Evolutionary conservation across 2,113 vertebrate genomes (phyloP).

Genomic region (Nerophis lumbriciformis): DNA sequence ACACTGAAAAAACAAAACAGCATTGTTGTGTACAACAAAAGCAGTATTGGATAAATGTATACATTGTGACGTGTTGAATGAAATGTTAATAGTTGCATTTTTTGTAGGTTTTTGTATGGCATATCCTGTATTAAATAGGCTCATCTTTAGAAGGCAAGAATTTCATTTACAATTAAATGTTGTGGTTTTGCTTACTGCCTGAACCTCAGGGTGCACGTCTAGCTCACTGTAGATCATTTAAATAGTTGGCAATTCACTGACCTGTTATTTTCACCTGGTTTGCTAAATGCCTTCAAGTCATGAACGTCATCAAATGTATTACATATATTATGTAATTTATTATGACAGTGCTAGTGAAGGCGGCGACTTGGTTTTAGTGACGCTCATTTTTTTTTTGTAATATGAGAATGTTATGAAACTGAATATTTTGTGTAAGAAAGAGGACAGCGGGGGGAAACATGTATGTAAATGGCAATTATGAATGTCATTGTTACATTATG

Average conservation of each 20-base stretch:
- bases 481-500: no score
- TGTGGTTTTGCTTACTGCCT: neutral
- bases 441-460: no score
- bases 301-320: neutral
- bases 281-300: neutral
- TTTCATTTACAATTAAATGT: slow-evolving; percentile 63
- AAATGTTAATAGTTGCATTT: slow-evolving; percentile 73
- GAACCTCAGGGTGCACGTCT: neutral
- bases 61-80: slow-evolving; percentile 72
- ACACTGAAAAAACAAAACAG: slow-evolving; percentile 42
- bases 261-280: neutral
- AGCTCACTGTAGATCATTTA: neutral
- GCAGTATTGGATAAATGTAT: slow-evolving; percentile 77
- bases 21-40: slow-evolving; percentile 67
- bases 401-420: no score
- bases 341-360: no score
- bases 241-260: neutral
- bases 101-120: slow-evolving; percentile 77
- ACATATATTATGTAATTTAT: neutral
- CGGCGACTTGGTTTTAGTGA: no score
- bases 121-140: slow-evolving; percentile 70
- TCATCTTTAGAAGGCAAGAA: slow-evolving; percentile 61
- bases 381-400: no score
- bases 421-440: no score
- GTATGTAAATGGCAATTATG: no score